These are phyloP conservation scores for Dendrolimus kikuchii DNA, from an alignment of 1,140 invertebrate species.

Conservation along the genomic window DNA sequence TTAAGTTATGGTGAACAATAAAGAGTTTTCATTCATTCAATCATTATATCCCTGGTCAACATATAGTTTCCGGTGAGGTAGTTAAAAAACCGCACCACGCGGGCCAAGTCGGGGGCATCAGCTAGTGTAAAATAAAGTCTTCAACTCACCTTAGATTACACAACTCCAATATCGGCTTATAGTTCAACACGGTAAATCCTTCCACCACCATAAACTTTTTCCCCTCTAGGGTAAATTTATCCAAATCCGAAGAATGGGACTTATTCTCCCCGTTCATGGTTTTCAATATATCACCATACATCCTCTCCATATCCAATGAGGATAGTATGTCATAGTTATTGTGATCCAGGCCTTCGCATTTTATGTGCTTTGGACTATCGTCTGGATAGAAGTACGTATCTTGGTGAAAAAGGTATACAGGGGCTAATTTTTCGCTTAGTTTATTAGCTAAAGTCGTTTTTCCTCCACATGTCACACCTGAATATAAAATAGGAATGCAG, in stretches of 20 bases:
- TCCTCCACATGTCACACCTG: slow-evolving; percentile 84
- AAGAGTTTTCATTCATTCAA: too few relatives aligned
- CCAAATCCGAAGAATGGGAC: slow-evolving; percentile 14
- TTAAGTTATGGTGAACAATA: too few relatives aligned
- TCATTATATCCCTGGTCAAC: too few relatives aligned
- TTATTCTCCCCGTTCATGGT: slow-evolving; percentile 44
- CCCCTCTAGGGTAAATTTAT: slow-evolving; percentile 26
- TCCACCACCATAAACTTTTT: slow-evolving; percentile 80
- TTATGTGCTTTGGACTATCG: slow-evolving; percentile 78
- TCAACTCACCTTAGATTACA: slow-evolving; percentile 73
- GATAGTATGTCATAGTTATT: slow-evolving; percentile 85
- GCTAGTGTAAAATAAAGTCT: slow-evolving; percentile 6
- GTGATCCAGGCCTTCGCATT: slow-evolving; percentile 78
- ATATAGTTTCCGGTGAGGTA: too few relatives aligned
- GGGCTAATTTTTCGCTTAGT: slow-evolving; percentile 69
- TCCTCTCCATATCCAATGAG: slow-evolving; percentile 82
- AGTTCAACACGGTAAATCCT: slow-evolving; percentile 84
- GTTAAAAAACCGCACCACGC: too few relatives aligned
- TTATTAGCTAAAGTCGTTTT: slow-evolving; percentile 82
- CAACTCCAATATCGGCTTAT: slow-evolving; percentile 75
- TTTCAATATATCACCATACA: slow-evolving; percentile 75
- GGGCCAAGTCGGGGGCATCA: too few relatives aligned
- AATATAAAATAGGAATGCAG: too few relatives aligned
- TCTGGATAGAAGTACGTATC: slow-evolving; percentile 84
- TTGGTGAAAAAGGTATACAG: slow-evolving; percentile 76